Evolutionary conservation across 2,888 invertebrate species (phyloP).

Genomic region (Tuta absoluta): DNA sequence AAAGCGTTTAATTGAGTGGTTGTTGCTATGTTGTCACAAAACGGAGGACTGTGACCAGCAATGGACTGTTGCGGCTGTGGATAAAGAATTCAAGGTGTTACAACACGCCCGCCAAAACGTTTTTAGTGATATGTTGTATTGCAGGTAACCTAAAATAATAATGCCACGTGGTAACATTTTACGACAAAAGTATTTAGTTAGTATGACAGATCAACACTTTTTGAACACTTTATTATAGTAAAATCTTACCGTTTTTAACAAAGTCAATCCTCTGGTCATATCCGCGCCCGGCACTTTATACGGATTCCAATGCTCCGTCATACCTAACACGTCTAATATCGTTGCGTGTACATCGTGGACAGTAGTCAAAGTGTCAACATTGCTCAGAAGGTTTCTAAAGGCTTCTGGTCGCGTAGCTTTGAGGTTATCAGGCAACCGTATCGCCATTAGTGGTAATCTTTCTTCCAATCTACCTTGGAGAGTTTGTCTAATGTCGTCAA

Average conservation of each 20-base stretch:
- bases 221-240: too few relatives aligned
- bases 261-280: slow-evolving; percentile 15
- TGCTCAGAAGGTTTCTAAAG: slow-evolving; percentile 82
- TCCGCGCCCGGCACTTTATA: slow-evolving; percentile 18
- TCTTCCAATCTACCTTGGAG: slow-evolving; percentile 34
- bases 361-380: slow-evolving; percentile 86
- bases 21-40: too few relatives aligned
- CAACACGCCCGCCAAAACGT: too few relatives aligned
- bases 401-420: slow-evolving; percentile 81
- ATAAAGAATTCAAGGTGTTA: too few relatives aligned
- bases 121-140: too few relatives aligned
- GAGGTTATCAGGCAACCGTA: slow-evolving; percentile 87
- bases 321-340: slow-evolving; percentile 9
- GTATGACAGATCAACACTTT: too few relatives aligned
- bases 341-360: slow-evolving; percentile 82
- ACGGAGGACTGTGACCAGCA: too few relatives aligned
- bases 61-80: too few relatives aligned
- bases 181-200: too few relatives aligned
- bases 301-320: neutral
- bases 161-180: too few relatives aligned
- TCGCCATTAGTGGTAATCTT: slow-evolving; percentile 66
- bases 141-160: too few relatives aligned
- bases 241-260: slow-evolving; percentile 16
- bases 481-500: slow-evolving; percentile 27
- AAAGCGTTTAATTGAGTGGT: too few relatives aligned